Conservation (phyloP, 2,888 invertebrate genomes). For the Norana najaformis region DNA sequence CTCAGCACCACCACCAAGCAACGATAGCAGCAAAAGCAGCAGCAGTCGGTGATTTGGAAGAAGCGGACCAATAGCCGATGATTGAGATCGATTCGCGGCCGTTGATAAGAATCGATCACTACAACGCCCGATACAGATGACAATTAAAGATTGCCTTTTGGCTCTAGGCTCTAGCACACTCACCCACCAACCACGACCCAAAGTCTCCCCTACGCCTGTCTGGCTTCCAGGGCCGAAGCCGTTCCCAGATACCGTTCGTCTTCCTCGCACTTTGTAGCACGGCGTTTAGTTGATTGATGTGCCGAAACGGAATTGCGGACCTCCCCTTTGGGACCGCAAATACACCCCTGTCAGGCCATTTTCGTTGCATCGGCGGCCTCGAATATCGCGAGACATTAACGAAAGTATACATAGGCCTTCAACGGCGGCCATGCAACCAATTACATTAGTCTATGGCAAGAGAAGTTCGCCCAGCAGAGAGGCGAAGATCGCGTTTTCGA, state of each 20-base stretch:
- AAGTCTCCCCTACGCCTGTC: no score
- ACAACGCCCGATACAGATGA: not conserved
- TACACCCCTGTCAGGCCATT: constrained; percentile 2
- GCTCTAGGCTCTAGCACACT: not conserved
- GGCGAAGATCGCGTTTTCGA: not conserved
- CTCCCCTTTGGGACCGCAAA: constrained; percentile 13
- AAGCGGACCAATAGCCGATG: not conserved
- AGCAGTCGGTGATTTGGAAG: not conserved
- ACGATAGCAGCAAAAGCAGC: not conserved
- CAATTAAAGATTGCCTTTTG: not conserved
- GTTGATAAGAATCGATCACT: not conserved
- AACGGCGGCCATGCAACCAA: not conserved
- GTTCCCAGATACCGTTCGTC: not conserved
- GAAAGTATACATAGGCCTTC: not conserved
- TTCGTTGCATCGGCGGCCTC: not conserved
- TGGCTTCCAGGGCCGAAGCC: not conserved
- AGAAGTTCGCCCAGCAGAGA: not conserved
- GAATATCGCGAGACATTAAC: not conserved
- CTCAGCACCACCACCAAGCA: not conserved
- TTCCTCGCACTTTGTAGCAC: not conserved
- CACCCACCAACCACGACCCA: not conserved
- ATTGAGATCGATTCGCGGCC: not conserved
- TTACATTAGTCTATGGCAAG: not conserved
- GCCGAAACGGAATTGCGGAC: not conserved
- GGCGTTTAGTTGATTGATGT: not conserved